A percentile compares a stretch with the other conserved stretches of the same genome.
These are phyloP conservation scores for Hoplodrina blanda DNA, from an alignment of 2,888 invertebrate genomes.

Conservation along the genomic window DNA sequence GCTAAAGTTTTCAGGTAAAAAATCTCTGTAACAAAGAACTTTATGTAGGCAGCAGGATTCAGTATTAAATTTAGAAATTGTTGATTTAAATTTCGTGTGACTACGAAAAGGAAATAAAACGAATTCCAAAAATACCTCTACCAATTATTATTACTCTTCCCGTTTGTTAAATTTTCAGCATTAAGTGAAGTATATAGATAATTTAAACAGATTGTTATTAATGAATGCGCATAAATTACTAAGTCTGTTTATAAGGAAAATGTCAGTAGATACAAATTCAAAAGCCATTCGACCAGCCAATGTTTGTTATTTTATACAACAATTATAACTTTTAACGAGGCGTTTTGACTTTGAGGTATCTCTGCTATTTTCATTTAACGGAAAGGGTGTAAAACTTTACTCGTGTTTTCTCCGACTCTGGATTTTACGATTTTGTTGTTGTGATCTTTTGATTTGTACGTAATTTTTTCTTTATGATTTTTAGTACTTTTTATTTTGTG, in stretches of 20 bases:
- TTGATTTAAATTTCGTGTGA: background rate
- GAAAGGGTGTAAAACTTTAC: slow-evolving; percentile 29
- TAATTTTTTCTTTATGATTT: background rate
- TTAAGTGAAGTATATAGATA: slow-evolving; percentile 1
- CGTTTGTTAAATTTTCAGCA: background rate
- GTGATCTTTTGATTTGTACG: background rate
- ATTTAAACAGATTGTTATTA: background rate
- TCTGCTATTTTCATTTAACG: slow-evolving; percentile 25
- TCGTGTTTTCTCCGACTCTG: slow-evolving; percentile 4
- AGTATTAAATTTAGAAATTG: background rate
- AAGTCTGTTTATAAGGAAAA: background rate
- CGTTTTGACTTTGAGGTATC: slow-evolving; percentile 22
- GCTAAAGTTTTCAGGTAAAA: background rate
- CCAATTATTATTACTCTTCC: background rate
- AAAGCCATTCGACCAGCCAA: slow-evolving; percentile 16
- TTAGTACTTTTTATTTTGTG: no score
- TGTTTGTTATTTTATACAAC: slow-evolving; percentile 24
- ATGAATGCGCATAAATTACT: background rate
- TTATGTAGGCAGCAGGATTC: background rate
- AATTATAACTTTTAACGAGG: slow-evolving; percentile 50
- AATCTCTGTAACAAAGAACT: background rate
- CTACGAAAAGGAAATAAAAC: background rate
- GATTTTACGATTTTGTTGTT: slow-evolving; percentile 16
- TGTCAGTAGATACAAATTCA: slow-evolving; percentile 2
- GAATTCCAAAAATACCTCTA: background rate